Conservation (phyloP, 2,797 vertebrate species). For the Somateria mollissima region DNA sequence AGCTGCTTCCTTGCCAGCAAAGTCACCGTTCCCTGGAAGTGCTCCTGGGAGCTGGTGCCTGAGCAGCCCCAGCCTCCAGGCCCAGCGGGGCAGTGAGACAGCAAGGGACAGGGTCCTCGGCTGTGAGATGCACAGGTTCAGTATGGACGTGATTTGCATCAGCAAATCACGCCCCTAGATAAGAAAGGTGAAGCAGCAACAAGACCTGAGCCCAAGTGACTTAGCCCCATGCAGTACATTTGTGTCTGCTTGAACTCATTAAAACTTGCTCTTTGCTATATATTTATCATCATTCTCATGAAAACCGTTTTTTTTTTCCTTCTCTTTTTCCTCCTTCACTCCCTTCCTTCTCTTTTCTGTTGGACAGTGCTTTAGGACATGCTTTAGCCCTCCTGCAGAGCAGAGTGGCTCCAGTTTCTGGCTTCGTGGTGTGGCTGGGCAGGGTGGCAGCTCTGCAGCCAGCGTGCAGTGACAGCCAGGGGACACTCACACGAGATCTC, state of each 20-base stretch:
- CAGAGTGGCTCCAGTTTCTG: accelerated
- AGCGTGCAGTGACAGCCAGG: too few species aligned
- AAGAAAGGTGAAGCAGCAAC: background rate
- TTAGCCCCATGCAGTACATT: background rate
- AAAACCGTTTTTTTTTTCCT: accelerated
- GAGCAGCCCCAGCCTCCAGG: background rate
- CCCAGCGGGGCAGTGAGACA: background rate
- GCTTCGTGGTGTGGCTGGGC: background rate
- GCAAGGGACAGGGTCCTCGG: background rate
- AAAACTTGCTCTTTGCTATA: accelerated
- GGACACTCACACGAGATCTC: background rate
- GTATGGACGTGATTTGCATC: background rate
- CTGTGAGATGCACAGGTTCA: background rate
- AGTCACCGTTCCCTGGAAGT: background rate
- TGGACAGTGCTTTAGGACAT: too few species aligned
- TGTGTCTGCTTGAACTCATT: background rate
- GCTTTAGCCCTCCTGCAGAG: background rate
- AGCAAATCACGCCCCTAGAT: background rate
- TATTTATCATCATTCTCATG: background rate
- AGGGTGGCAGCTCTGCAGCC: too few species aligned
- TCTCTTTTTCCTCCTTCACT: too few species aligned
- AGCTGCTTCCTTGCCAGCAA: background rate
- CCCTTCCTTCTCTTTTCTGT: background rate
- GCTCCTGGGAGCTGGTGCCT: background rate
- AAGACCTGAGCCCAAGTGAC: background rate